Percentiles rank a stretch among this genome's conserved stretches.
phyloP scores from a whole-genome alignment of 1,140 invertebrate species.

The Metaphire vulgaris region DNA sequence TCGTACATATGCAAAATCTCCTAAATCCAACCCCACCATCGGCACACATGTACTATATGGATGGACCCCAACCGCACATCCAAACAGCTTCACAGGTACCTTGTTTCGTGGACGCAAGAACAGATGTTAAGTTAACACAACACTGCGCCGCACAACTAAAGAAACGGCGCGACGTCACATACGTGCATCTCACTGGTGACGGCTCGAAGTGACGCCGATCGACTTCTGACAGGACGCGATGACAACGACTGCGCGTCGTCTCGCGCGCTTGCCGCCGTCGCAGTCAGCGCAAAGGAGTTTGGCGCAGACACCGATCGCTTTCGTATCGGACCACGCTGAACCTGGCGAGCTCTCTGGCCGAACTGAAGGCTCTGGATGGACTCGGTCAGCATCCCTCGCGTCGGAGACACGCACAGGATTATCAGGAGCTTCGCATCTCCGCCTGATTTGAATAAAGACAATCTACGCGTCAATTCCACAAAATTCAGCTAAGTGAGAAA shows the following conservation, averaged over 20 bases:
- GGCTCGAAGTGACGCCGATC: not conserved
- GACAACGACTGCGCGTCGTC: not conserved
- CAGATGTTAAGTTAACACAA: too few relatives aligned
- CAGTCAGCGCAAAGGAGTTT: not conserved
- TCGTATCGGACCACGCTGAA: not conserved
- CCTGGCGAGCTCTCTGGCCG: not conserved
- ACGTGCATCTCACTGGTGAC: not conserved
- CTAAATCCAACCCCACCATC: too few relatives aligned
- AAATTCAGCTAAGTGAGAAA: too few relatives aligned
- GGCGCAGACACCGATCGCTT: not conserved
- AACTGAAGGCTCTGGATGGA: not conserved
- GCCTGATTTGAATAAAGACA: slow-evolving; percentile 33
- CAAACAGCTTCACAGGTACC: too few relatives aligned
- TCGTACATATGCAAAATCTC: too few relatives aligned
- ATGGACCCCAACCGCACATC: too few relatives aligned
- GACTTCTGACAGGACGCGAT: not conserved
- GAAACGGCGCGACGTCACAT: too few relatives aligned
- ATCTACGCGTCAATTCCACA: not conserved
- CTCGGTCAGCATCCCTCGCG: slow-evolving; percentile 12
- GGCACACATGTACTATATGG: too few relatives aligned
- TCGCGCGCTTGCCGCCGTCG: not conserved
- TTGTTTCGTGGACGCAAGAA: too few relatives aligned
- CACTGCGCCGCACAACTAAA: too few relatives aligned
- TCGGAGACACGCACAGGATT: slow-evolving; percentile 44
- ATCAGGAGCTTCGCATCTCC: slow-evolving; percentile 47